Evolutionary conservation across 2,888 invertebrate genomes (phyloP), one percentile per base, ranked within the genome.

Genomic region (Pristionchus arcanus): DNA sequence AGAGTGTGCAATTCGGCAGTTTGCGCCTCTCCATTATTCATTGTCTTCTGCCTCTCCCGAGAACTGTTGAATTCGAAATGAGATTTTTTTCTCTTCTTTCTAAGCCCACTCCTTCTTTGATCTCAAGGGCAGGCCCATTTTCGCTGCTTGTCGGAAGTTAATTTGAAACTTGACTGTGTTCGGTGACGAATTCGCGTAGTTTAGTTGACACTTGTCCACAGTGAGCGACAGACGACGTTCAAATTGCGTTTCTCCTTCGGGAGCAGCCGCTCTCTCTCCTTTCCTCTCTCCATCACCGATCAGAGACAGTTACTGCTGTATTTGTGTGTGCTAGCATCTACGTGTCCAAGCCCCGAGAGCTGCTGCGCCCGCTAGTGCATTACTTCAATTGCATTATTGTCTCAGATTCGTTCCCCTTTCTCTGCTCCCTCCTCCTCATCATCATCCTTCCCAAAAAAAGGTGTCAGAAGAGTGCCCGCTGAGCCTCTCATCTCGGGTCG

Each of bases 401-500:
- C 68, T 28, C 68, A 71, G 68, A 34, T 31, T 71, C 68, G 28
- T 34, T 71, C 68, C 34, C 68, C 5, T 34, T n/a, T 63, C 59
- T 59, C 59, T 42, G 42, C 42, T 7, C 74, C 21, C 13, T n/a
- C 11, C 74, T 74, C 74, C 74, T 74, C 37, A 0, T 74, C 31
- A 28, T 71, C 68, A 28, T 31, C 28, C 59, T 25, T n/a, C 25
- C n/a, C 63, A 9, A 25, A 37, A 37, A 74, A 74, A 74, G 74
- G 74, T 74, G 74, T 74, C 74, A 74, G 74, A 34, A 74, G 74
- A 74, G 37, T 74, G 74, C 74, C 15, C n/a, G n/a, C n/a, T 37
- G 25, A 63, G 25, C 74, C 34, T 74, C 74, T 74, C 37, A 34
- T 74, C 74, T 68, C 74, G 74, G 74, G 74, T 74, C 74, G 74